phyloP scores from a whole-genome alignment of 2,797 vertebrate species.

The Chelon auratus region DNA sequence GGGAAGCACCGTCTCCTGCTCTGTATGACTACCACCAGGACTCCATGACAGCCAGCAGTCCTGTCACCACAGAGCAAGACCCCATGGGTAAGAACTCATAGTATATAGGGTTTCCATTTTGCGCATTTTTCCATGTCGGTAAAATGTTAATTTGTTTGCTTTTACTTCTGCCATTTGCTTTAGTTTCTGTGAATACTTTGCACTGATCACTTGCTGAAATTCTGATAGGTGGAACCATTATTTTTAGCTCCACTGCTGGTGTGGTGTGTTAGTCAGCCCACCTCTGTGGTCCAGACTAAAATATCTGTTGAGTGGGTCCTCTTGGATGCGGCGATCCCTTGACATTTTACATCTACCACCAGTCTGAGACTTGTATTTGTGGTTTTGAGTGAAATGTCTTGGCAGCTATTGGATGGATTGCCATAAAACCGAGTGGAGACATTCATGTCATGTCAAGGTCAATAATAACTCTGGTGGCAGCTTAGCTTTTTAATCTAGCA shows the following conservation, averaged over 20 bases:
- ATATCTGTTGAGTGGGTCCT: neutral
- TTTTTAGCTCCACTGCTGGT: neutral
- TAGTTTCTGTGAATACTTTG: too few relatives aligned
- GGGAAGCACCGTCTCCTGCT: conserved; percentile 65
- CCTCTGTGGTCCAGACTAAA: neutral
- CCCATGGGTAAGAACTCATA: conserved; percentile 60
- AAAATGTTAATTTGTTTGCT: neutral
- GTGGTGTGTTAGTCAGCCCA: neutral
- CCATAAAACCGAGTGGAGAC: too few relatives aligned
- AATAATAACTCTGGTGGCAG: too few relatives aligned
- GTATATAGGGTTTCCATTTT: neutral
- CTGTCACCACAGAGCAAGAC: conserved; percentile 77
- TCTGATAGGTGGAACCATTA: neutral
- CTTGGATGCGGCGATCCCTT: neutral
- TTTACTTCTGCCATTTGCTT: neutral
- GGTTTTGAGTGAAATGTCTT: neutral
- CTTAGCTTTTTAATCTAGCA: too few relatives aligned
- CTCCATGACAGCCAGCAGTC: conserved; percentile 62
- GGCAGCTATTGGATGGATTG: too few relatives aligned
- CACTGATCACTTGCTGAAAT: neutral
- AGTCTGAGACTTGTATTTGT: conserved; percentile 1
- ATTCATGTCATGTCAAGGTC: too few relatives aligned
- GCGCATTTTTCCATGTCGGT: neutral
- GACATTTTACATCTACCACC: neutral
- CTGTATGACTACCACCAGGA: conserved; percentile 74